These are phyloP conservation scores for Salvelinus namaycush DNA, from an alignment of 2,113 vertebrate genomes.

Conservation along the genomic window DNA sequence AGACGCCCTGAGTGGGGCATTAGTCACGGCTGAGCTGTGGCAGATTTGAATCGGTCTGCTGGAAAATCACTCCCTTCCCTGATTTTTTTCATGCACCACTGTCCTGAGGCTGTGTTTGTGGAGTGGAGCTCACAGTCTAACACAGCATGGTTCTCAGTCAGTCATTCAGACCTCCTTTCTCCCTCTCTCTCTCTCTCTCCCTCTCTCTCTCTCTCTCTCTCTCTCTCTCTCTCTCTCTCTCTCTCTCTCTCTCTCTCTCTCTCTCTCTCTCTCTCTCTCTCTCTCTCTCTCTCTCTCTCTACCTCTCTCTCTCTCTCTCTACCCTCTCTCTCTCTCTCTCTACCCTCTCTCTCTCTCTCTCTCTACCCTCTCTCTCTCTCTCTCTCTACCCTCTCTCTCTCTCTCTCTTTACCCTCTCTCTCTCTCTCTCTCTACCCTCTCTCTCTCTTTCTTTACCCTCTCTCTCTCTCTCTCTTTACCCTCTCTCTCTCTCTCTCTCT, in stretches of 20 bases:
- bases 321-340: too few species aligned
- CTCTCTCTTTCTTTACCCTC: background rate
- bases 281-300: background rate
- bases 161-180: background rate
- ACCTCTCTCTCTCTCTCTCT: too few species aligned
- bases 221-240: too few species aligned
- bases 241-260: background rate
- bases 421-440: too few species aligned
- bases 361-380: background rate
- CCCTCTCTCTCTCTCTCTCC: too few species aligned
- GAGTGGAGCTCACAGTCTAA: background rate
- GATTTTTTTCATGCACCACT: background rate
- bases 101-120: background rate
- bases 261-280: too few species aligned
- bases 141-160: background rate
- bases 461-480: too few species aligned
- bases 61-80: background rate
- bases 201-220: too few species aligned
- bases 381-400: too few species aligned
- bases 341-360: too few species aligned
- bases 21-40: constrained; percentile 13
- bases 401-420: too few species aligned
- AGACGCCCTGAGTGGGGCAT: constrained; percentile 6
- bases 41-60: constrained; percentile 10
- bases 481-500: too few species aligned